Evolutionary conservation across 2,797 vertebrate genomes (phyloP).

Genomic region (Catharus ustulatus): DNA sequence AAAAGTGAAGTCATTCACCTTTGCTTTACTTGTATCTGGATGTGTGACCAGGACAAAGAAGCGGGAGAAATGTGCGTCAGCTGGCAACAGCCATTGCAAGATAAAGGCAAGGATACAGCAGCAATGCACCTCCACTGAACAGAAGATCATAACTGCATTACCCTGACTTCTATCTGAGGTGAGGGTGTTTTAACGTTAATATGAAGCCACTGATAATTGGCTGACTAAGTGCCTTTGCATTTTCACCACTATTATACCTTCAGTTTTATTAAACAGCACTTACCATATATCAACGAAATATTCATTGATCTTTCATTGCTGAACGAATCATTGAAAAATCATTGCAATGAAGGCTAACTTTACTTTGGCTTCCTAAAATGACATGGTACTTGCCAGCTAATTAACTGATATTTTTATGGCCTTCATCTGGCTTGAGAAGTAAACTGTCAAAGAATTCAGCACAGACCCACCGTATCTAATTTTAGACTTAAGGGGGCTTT

Average conservation of each 20-base stretch:
- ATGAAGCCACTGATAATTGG: constrained; percentile 71
- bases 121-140: background rate
- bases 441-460: constrained; percentile 60
- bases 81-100: background rate
- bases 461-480: background rate
- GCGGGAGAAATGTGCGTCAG: background rate
- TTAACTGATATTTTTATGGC: constrained; percentile 73
- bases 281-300: constrained; percentile 80
- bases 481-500: background rate
- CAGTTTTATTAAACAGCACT: constrained; percentile 78
- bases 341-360: constrained; percentile 73
- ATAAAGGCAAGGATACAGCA: background rate
- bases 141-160: background rate
- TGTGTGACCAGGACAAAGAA: background rate
- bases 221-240: constrained; percentile 70
- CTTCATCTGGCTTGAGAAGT: constrained; percentile 67
- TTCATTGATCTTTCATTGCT: constrained; percentile 80
- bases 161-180: constrained; percentile 46
- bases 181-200: constrained; percentile 53
- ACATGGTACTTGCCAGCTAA: constrained; percentile 63
- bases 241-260: constrained; percentile 74
- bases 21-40: background rate
- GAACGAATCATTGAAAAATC: constrained; percentile 76
- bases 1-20: background rate
- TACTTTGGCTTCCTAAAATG: constrained; percentile 72